A percentile compares a stretch with the other conserved stretches of the same genome.
phyloP scores from a whole-genome alignment of 1,140 invertebrate genomes.

The Anthonomus grandis region DNA sequence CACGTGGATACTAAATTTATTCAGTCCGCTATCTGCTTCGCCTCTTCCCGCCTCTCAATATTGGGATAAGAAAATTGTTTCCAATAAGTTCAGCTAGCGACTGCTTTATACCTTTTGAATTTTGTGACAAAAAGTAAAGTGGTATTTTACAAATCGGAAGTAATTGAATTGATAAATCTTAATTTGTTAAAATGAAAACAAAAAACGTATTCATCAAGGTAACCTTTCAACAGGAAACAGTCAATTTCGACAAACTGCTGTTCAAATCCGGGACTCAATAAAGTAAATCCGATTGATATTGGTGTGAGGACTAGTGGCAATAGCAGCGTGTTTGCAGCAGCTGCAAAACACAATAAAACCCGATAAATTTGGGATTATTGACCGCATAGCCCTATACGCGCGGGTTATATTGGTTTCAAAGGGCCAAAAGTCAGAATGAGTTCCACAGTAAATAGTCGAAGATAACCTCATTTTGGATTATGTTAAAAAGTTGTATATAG shows the following conservation, averaged over 20 bases:
- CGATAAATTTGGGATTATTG: constrained; percentile 28
- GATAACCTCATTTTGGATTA: no score
- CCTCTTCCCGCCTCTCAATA: no score
- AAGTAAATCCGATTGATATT: constrained; percentile 25
- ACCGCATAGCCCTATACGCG: constrained; percentile 14
- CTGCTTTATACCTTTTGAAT: no score
- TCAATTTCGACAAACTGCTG: constrained; percentile 2
- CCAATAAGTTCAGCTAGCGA: no score
- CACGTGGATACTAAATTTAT: constrained; percentile 18
- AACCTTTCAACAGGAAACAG: neutral
- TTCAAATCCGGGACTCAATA: constrained; percentile 19
- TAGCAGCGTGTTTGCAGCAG: constrained; percentile 18
- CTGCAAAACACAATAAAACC: constrained; percentile 29
- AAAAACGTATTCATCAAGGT: neutral
- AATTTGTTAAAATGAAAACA: no score
- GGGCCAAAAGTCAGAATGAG: constrained; percentile 9
- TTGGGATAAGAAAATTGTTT: no score
- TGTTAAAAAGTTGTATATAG: no score
- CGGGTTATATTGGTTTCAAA: constrained; percentile 17
- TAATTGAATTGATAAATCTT: no score
- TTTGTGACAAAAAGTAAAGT: no score
- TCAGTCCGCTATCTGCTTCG: neutral
- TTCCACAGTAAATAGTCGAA: neutral
- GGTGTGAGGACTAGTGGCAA: constrained; percentile 16
- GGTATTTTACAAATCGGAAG: no score